phyloP scores from a whole-genome alignment of 2,888 invertebrate species.

The Lepidocyrtinus sp. region DNA sequence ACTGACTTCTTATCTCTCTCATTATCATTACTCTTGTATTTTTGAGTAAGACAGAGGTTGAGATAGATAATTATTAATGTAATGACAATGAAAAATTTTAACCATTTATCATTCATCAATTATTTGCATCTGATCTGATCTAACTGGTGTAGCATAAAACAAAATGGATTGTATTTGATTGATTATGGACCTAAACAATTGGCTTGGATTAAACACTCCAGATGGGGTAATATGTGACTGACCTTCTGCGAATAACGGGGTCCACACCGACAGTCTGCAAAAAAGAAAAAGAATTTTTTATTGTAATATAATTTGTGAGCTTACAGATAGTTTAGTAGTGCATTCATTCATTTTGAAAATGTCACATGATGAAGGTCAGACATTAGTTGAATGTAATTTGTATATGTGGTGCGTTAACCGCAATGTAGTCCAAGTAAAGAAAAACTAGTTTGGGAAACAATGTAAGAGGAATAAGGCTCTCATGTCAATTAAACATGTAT shows the following conservation, averaged over 20 bases:
- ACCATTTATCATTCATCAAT: too few species aligned
- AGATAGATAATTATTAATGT: constrained; percentile 7
- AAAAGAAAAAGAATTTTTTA: constrained; percentile 17
- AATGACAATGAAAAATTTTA: neutral
- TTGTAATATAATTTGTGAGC: neutral
- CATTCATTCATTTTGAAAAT: neutral
- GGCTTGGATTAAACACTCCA: too few species aligned
- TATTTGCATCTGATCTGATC: neutral
- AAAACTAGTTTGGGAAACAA: neutral
- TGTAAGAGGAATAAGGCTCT: neutral
- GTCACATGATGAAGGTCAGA: neutral
- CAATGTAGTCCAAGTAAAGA: neutral
- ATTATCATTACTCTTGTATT: too few species aligned
- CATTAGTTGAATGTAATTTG: neutral
- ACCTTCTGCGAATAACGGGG: constrained; percentile 89
- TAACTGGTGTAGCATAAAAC: neutral
- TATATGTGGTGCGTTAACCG: neutral
- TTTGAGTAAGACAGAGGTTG: too few species aligned
- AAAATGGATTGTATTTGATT: neutral
- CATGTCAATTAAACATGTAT: neutral
- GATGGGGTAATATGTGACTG: constrained; percentile 63
- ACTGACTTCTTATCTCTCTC: too few species aligned
- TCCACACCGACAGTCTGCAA: constrained; percentile 84
- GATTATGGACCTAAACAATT: too few species aligned
- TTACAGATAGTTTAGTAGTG: neutral